These are phyloP conservation scores for Idaea aversata DNA, from an alignment of 2,888 invertebrate genomes.

Conservation along the genomic window DNA sequence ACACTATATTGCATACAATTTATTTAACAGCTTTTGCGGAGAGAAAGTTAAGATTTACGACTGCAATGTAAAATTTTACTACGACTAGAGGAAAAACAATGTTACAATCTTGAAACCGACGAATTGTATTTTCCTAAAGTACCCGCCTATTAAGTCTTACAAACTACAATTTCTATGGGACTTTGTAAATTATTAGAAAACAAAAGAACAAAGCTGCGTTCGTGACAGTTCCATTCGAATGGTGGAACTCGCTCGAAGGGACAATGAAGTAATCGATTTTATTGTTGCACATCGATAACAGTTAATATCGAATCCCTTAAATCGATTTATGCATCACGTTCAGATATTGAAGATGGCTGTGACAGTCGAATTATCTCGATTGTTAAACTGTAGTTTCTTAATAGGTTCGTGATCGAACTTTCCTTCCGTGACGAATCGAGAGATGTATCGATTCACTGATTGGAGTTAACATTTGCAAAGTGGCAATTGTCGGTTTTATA, in stretches of 20 bases:
- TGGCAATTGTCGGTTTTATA: background rate
- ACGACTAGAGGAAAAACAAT: conserved; percentile 17
- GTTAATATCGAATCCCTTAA: conserved; percentile 48
- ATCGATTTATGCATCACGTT: conserved; percentile 63
- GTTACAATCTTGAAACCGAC: conserved; percentile 1
- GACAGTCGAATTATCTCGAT: conserved; percentile 55
- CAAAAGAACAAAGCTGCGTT: conserved; percentile 27
- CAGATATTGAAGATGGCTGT: conserved; percentile 26
- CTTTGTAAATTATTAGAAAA: conserved; percentile 8
- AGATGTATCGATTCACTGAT: conserved; percentile 1
- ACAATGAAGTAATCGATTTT: conserved; percentile 58
- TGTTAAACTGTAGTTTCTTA: conserved; percentile 49
- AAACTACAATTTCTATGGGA: background rate
- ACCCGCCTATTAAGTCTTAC: background rate
- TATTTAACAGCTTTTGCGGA: conserved; percentile 38
- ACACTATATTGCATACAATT: conserved; percentile 39
- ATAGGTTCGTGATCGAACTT: conserved; percentile 54
- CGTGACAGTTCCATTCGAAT: conserved; percentile 27
- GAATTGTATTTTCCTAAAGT: conserved; percentile 3
- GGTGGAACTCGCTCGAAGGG: conserved; percentile 41
- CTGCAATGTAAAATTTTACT: conserved; percentile 34
- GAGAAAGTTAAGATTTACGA: conserved; percentile 35
- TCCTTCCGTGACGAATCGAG: conserved; percentile 31
- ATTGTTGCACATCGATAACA: conserved; percentile 49
- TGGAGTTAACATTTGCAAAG: background rate